Evolutionary conservation across 2,797 vertebrate genomes (phyloP), one percentile per base, ranked within the genome.

Genomic region (Platalea minor): DNA sequence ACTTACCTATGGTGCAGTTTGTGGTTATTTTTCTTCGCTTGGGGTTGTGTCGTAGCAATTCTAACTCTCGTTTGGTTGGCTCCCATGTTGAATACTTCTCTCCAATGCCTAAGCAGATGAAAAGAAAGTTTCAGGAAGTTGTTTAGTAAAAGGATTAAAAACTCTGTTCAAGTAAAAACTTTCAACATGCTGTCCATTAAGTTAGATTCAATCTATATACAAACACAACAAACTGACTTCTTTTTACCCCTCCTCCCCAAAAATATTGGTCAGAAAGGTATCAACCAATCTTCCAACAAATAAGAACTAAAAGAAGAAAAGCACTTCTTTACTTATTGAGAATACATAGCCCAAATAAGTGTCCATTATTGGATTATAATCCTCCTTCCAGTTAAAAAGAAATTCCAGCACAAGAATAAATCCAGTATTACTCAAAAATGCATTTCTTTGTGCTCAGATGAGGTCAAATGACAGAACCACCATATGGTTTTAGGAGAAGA

Each of bases 51-150:
- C 99, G 99, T 98, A 99, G 98, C 98, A 99, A 98, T 91, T 99
- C 99, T 97, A 99, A 98, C 97, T 99, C 99, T 91, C 99, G 98
- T 96, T 99, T 99, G 94, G 99, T 99, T 37, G 99, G 99, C 97
- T 99, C 99, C 99, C 99, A 99, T 20, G 99, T 99, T 77, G 99
- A 99, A 98, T 99, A 99, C 97, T 99, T 99, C 98, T 99, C 99
- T 84, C 99, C 99, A 77, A 99, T 98, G 88, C 99, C 99, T 99
- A 96, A 83, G 88, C 37, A 92, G 85, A 92, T 0, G 56, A 93
- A 95, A 96, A 96, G 85, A 96, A 88, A 96, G 85, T 96, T 97
- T 95, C 67, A 96, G 88, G 70, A 61, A 54, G 65, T 28, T 92
- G 28, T 95, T 91, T 95, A 88, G 61, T 76, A 78, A 53, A 72